Evolutionary conservation across 2,888 invertebrate species (phyloP), one percentile per base, ranked within the genome.

Genomic region (Augiades crinisus): DNA sequence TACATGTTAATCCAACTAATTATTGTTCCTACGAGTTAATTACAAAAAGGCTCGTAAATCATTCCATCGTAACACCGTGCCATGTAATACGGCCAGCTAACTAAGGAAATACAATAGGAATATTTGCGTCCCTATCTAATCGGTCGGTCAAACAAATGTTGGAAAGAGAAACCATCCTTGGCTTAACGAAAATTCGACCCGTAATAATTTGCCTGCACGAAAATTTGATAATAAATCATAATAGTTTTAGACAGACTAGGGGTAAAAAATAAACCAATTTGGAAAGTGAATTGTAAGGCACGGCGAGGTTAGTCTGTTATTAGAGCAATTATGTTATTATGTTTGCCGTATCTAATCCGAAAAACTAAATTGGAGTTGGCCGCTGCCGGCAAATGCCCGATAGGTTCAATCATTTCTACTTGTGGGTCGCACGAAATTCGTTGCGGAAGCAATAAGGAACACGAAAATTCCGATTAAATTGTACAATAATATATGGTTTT

Each of bases 251-350:
- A 84, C 85, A 83, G 81, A 80, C 75, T 75, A 69, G 72, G 77
- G 78, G 60, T 65, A 67, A 85, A 88, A 88, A 84, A 87, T 85
- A 85, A 84, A 87, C 87, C 84, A 87, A 88, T 87, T 89, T 89
- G 82, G 86, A 89, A 89, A 89, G 89, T 88, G 87, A 88, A 88
- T 86, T 86, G 84, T 89, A 86, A 84, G 89, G 86, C 82, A 84
- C 81, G 79, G 80, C 84, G 76, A 71, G 78, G 72, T 78, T 70
- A 75, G 75, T 72, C 81, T 88, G 81, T 88, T 89, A 89, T 88
- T 88, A 88, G 84, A 85, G 70, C 89, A 89, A 89, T 89, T 89
- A 88, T 88, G 88, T 89, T 87, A 88, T 89, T 89, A 88, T 86
- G 83, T 86, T 83, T 75, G 86, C 86, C 85, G 88, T 88, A 85